phyloP scores from a whole-genome alignment of 2,888 invertebrate species.

The Chrysodeixis includens region DNA sequence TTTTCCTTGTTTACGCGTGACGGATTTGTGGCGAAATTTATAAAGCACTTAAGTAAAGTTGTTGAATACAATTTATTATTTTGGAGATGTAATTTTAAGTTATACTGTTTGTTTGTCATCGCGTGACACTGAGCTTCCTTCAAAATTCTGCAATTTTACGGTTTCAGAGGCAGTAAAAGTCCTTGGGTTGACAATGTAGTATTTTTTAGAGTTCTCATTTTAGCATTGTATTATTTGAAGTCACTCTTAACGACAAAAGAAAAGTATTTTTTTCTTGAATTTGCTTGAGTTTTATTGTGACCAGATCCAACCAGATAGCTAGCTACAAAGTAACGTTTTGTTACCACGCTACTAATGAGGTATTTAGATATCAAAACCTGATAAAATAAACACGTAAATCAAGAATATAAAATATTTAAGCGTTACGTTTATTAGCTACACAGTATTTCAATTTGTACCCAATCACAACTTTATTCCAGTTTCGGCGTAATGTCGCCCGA shows the following conservation, averaged over 20 bases:
- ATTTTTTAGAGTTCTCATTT: too few relatives aligned
- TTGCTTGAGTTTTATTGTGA: too few relatives aligned
- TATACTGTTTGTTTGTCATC: not conserved
- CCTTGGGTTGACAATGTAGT: too few relatives aligned
- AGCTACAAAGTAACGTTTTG: not conserved
- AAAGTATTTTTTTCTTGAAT: too few relatives aligned
- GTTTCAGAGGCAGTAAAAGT: too few relatives aligned
- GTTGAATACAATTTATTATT: slow-evolving; percentile 3
- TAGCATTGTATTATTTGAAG: too few relatives aligned
- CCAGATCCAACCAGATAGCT: not conserved
- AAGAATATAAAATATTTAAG: not conserved
- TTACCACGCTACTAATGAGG: not conserved
- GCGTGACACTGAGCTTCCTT: not conserved
- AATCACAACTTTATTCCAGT: slow-evolving; percentile 1
- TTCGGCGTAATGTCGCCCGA: not conserved
- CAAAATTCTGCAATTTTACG: not conserved
- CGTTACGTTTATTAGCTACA: not conserved
- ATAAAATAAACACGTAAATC: not conserved
- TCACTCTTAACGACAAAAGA: too few relatives aligned
- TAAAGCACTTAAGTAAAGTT: slow-evolving; percentile 13
- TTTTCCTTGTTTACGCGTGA: slow-evolving; percentile 23
- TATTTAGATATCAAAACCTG: not conserved
- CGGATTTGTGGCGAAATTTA: slow-evolving; percentile 15
- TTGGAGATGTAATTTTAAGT: not conserved
- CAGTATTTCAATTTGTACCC: slow-evolving; percentile 5